These are phyloP conservation scores for Conger conger DNA, from an alignment of 2,113 vertebrate species.

Conservation along the genomic window DNA sequence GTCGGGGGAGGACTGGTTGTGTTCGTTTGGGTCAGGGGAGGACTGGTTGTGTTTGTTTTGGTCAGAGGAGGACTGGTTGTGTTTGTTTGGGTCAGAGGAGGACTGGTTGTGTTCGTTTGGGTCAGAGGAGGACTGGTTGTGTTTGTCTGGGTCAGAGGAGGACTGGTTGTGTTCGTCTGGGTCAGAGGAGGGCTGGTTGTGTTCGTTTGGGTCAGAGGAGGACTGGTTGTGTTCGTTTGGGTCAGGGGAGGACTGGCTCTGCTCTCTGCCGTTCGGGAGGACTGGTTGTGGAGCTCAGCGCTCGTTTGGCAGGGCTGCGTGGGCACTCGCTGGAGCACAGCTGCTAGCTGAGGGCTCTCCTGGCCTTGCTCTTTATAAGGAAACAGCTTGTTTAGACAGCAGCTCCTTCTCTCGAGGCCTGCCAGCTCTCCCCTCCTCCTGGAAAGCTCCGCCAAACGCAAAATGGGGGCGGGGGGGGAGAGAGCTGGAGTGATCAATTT, in stretches of 20 bases:
- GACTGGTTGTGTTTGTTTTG: too few species aligned
- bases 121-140: not conserved
- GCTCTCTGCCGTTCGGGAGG: too few species aligned
- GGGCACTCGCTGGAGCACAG: not conserved
- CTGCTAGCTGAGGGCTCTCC: not conserved
- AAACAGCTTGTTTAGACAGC: constrained; percentile 85
- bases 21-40: too few species aligned
- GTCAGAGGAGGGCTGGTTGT: not conserved
- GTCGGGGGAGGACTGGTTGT: too few species aligned
- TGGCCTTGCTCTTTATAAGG: constrained; percentile 34
- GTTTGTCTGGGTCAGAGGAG: not conserved
- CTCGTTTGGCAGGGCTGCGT: not conserved
- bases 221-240: too few species aligned
- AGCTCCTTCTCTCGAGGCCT: constrained; percentile 77
- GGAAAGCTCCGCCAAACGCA: constrained; percentile 63
- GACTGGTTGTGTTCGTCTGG: not conserved
- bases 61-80: not conserved
- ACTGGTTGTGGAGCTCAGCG: too few species aligned
- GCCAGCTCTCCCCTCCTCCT: constrained; percentile 77
- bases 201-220: too few species aligned
- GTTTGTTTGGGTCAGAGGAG: too few species aligned
- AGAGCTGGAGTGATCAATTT: constrained; percentile 81
- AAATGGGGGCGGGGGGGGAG: constrained; percentile 66
- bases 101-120: not conserved
- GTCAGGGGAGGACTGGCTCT: too few species aligned